Evolutionary conservation across 2,888 invertebrate genomes (phyloP), one percentile per base, ranked within the genome.

Genomic region (Steinernema hermaphroditum): DNA sequence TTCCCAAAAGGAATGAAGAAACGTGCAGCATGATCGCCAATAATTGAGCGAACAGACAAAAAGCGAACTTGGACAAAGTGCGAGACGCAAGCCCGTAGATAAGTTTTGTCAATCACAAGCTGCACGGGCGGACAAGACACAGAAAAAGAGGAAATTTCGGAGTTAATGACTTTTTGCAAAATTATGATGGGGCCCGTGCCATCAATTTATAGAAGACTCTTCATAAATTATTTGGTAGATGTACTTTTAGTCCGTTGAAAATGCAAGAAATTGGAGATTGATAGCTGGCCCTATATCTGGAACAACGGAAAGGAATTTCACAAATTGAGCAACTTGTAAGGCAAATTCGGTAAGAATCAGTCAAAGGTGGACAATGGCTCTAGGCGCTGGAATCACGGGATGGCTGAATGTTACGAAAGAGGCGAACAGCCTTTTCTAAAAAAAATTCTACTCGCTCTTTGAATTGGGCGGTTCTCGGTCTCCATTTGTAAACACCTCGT

Each of bases 81-180:
- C 6, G 12, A 37, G 12, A 37, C 4, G 37, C 12, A 12, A 37
- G n/a, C 54, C 54, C 12, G 46, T 19, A 22, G 50, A 22, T 50
- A 50, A 50, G 50, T 24, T n/a, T 22, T 50, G 50, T 50, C 50
- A 50, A n/a, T 50, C 50, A 50, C 50, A 24, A n/a, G 19, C 19
- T 12, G 24, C 4, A 1, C 22, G 22, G 2, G 24, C n/a, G 50
- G 12, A 9, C 8, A 24, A 50, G 50, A 46, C 16, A 16, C 43
- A 14, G n/a, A n/a, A n/a, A n/a, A n/a, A n/a, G n/a, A n/a, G n/a
- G 19, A 4, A 46, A n/a, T 46, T 46, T 4, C 14, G 46, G n/a
- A 46, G 2, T 46, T 14, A 46, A 46, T 50, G 50, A 12, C 50
- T 50, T 24, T 22, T 22, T 24, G 22, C n/a, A 24, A 22, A 50